Percentiles rank a stretch among this genome's conserved stretches.
Evolutionary conservation across 2,113 vertebrate species (phyloP).

Genomic region (Chaetura pelagica): DNA sequence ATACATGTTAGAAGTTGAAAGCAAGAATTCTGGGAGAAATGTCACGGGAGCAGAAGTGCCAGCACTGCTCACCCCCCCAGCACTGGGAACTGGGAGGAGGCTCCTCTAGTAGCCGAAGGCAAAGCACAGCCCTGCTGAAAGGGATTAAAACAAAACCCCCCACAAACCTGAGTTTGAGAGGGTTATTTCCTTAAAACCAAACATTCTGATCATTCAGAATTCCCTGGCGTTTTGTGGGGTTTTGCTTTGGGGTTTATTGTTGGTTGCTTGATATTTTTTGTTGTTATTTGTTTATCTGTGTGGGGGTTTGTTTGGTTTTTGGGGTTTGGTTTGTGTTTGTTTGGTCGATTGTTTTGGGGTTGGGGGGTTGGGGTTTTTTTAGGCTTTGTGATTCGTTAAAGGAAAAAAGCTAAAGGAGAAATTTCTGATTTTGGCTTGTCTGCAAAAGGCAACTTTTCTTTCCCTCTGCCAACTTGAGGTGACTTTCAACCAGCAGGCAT

Average conservation of each 20-base stretch:
- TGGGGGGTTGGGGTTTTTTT: not conserved
- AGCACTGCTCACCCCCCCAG: not conserved
- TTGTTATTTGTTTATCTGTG: no score
- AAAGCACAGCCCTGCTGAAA: not conserved
- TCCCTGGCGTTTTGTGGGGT: not conserved
- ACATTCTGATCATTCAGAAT: not conserved
- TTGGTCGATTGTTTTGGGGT: no score
- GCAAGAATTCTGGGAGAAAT: not conserved
- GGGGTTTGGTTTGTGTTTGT: no score
- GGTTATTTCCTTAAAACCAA: not conserved
- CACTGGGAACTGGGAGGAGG: not conserved
- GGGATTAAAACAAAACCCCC: not conserved
- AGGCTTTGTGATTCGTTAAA: not conserved
- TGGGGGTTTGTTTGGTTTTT: no score
- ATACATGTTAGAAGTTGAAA: not conserved
- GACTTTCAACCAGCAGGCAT: not conserved
- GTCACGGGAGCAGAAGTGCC: not conserved
- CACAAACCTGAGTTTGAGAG: not conserved
- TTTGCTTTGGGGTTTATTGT: no score
- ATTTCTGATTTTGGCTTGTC: not conserved
- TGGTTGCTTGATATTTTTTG: no score
- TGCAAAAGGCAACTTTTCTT: not conserved
- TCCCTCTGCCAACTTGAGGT: accelerated
- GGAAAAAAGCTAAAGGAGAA: not conserved
- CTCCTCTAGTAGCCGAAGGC: not conserved